These are phyloP conservation scores for Pyrgus malvae DNA, from an alignment of 2,888 invertebrate genomes.

Conservation along the genomic window DNA sequence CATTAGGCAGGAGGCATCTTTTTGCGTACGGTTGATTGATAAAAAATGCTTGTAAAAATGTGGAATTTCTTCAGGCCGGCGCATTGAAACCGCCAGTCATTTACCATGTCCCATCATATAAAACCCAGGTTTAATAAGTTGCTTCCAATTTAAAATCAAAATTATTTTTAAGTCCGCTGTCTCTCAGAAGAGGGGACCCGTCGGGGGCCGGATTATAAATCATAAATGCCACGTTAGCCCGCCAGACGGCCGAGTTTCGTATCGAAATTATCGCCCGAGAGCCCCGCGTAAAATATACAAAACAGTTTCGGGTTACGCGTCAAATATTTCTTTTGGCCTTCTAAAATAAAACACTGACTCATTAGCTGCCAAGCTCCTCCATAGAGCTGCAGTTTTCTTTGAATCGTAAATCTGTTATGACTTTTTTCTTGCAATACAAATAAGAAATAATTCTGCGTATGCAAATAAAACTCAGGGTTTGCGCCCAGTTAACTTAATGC, in stretches of 20 bases:
- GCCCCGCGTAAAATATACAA: slow-evolving; percentile 70
- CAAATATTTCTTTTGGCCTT: slow-evolving; percentile 66
- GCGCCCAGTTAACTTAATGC: too few relatives aligned
- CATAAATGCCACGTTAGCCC: slow-evolving; percentile 75
- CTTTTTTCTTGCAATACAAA: slow-evolving; percentile 15
- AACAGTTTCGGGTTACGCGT: slow-evolving; percentile 73
- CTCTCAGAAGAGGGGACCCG: slow-evolving; percentile 66
- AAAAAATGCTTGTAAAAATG: slow-evolving; percentile 12
- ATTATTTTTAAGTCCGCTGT: slow-evolving; percentile 71
- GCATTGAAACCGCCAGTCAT: slow-evolving; percentile 36
- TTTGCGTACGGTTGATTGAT: neutral
- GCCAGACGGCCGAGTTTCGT: slow-evolving; percentile 54
- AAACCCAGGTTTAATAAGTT: slow-evolving; percentile 67
- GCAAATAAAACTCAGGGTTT: neutral
- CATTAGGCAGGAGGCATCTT: neutral
- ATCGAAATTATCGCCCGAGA: slow-evolving; percentile 75
- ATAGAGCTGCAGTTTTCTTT: slow-evolving; percentile 13
- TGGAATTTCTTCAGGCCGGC: slow-evolving; percentile 17
- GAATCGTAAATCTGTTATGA: slow-evolving; percentile 15
- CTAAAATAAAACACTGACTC: slow-evolving; percentile 63
- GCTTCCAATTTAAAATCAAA: slow-evolving; percentile 74
- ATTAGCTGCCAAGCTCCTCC: slow-evolving; percentile 45
- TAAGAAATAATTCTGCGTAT: neutral
- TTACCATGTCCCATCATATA: slow-evolving; percentile 57
- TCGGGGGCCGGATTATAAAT: slow-evolving; percentile 76